Percentiles rank a stretch among this genome's conserved stretches.
These are phyloP conservation scores for Aphyosemion australe DNA, from an alignment of 2,113 vertebrate species.

Conservation along the genomic window DNA sequence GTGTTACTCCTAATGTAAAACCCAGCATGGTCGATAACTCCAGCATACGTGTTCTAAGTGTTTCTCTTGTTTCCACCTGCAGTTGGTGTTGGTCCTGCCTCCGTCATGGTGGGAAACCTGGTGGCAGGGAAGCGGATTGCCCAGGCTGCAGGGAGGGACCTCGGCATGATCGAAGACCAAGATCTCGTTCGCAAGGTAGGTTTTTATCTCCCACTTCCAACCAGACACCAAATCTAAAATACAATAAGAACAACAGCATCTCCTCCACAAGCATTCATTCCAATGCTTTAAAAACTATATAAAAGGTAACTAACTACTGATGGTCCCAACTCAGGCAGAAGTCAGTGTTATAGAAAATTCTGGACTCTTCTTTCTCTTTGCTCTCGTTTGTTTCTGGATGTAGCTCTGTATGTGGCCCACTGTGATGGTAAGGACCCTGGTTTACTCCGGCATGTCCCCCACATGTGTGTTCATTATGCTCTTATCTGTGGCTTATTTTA, in stretches of 20 bases:
- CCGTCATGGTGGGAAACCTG: slow-evolving; percentile 97
- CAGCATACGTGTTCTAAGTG: not conserved
- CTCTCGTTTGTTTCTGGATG: slow-evolving; percentile 60
- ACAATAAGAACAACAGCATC: not conserved
- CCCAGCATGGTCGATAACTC: not conserved
- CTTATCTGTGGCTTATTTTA: slow-evolving; percentile 40
- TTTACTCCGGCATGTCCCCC: slow-evolving; percentile 33
- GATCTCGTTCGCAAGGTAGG: slow-evolving; percentile 94
- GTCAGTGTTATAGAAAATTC: slow-evolving; percentile 40
- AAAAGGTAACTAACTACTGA: not conserved
- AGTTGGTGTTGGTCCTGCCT: slow-evolving; percentile 95
- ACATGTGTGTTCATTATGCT: slow-evolving; percentile 22
- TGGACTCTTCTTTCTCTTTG: slow-evolving; percentile 73
- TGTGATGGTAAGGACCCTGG: slow-evolving; percentile 80
- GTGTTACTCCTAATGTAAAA: not conserved
- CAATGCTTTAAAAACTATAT: not conserved
- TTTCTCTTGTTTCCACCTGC: not conserved
- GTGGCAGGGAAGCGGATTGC: slow-evolving; percentile 98
- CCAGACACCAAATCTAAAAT: not conserved
- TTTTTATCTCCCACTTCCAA: not conserved
- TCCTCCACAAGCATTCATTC: not conserved
- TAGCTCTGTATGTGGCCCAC: slow-evolving; percentile 86
- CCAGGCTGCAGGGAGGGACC: slow-evolving; percentile 94
- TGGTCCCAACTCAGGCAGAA: slow-evolving; percentile 13
- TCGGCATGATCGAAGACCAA: slow-evolving; percentile 95